These are phyloP conservation scores for Probosciger aterrimus DNA, from an alignment of 2,113 vertebrate species.

Conservation along the genomic window DNA sequence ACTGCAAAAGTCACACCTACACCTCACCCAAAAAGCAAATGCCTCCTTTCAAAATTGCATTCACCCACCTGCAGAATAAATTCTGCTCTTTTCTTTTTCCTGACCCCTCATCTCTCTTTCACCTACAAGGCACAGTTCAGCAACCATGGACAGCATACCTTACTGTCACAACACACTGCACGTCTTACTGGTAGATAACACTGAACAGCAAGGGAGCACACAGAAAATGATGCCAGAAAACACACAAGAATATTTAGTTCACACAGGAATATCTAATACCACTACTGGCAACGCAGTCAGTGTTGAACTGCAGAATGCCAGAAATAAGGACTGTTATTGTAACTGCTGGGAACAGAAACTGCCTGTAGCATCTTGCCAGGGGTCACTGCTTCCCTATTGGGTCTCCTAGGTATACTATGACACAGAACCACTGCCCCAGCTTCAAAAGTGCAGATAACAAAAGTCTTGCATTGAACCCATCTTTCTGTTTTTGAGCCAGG, in stretches of 20 bases:
- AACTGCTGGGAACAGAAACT: not conserved
- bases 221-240: not conserved
- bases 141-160: not conserved
- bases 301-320: not conserved
- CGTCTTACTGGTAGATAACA: not conserved
- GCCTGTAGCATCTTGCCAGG: not conserved
- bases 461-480: not conserved
- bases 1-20: not conserved
- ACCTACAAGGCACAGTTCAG: not conserved
- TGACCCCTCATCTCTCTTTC: not conserved
- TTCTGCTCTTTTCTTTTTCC: not conserved
- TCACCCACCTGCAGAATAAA: not conserved
- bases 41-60: not conserved
- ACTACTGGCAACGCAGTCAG: rapidly evolving
- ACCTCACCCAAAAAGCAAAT: not conserved
- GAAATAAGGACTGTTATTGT: not conserved
- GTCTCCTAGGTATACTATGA: not conserved
- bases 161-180: not conserved
- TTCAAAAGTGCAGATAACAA: not conserved
- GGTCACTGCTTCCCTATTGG: not conserved
- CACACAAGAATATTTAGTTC: not conserved
- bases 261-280: not conserved
- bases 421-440: not conserved
- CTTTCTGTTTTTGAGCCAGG: not conserved
- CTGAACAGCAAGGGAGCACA: not conserved